Evolutionary conservation across 2,888 invertebrate genomes (phyloP), one percentile per base, ranked within the genome.

Genomic region (Bugulina stolonifera): DNA sequence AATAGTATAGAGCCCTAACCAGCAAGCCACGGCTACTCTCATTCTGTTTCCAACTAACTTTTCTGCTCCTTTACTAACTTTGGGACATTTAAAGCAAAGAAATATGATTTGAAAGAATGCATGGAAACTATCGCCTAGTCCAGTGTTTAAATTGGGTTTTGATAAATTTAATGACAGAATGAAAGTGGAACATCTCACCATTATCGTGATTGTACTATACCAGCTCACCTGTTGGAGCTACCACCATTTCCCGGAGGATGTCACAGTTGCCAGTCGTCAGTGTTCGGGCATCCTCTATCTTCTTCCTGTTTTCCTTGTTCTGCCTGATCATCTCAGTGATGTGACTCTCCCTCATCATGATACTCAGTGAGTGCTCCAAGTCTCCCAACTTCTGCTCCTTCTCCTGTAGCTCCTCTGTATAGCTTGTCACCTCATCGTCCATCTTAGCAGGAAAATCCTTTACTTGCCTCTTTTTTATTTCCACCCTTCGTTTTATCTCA

Each of bases 301-400:
- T 57, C 23, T 57, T n/a, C n/a, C 23, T 22, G 25, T 57, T 57
- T 57, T n/a, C 57, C 23, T 57, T 57, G 57, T 57, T 57, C 25
- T 57, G n/a, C n/a, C 57, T 57, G 23, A 57, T 57, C n/a, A 57
- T 27, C 25, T 57, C 57, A 22, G 25, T n/a, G 3, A 57, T n/a
- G n/a, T 57, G 57, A 22, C n/a, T 14, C 57, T 57, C 57, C n/a
- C 57, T 22, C 57, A 57, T 57, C 25, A 23, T 22, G 10, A 23
- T 5, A 27, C 57, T 57, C 23, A 57, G 25, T 5, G 57, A 43
- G 18, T 43, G 43, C 18, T 43, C 43, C 18, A 43, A 18, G 18
- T 43, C 43, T 43, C 43, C 43, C 23, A 57, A n/a, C 23, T 57
- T 5, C 10, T 57, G 10, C 57, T 57, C 57, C n/a, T 57, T 57